phyloP scores from a whole-genome alignment of 2,113 vertebrate species.

The Trochalopteron elliotii region DNA sequence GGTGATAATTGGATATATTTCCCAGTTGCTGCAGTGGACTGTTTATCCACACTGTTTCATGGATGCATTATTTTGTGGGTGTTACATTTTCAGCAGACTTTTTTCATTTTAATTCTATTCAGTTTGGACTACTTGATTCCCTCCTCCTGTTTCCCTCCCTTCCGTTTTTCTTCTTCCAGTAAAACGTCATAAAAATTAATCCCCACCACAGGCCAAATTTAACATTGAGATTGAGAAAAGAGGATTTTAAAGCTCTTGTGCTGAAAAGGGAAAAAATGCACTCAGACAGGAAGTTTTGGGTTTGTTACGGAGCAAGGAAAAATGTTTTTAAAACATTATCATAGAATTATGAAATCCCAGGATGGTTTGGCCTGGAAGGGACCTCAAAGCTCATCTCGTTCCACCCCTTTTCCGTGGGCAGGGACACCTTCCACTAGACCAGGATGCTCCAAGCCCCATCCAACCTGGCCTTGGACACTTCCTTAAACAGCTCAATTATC shows the following conservation, averaged over 20 bases:
- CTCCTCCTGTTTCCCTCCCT: constrained; percentile 24
- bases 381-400: not conserved
- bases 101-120: not conserved
- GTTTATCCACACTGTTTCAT: not conserved
- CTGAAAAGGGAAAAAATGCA: not conserved
- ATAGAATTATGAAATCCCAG: not conserved
- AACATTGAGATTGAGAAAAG: constrained; percentile 21
- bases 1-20: not conserved
- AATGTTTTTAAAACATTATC: not conserved
- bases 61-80: not conserved
- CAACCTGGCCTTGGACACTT: not conserved
- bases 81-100: not conserved
- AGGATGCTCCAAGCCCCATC: not conserved
- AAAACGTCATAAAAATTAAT: constrained; percentile 25
- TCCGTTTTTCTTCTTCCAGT: not conserved
- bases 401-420: not conserved
- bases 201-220: not conserved
- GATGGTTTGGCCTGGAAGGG: not conserved
- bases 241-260: not conserved
- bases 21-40: not conserved
- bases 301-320: not conserved
- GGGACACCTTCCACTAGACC: not conserved
- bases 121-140: not conserved
- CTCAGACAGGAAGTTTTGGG: not conserved
- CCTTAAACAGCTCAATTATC: not conserved